A percentile compares a stretch with the other conserved stretches of the same genome.
These are phyloP conservation scores for Oceanodroma leucorhoa DNA, from an alignment of 2,797 vertebrate species.

Conservation along the genomic window DNA sequence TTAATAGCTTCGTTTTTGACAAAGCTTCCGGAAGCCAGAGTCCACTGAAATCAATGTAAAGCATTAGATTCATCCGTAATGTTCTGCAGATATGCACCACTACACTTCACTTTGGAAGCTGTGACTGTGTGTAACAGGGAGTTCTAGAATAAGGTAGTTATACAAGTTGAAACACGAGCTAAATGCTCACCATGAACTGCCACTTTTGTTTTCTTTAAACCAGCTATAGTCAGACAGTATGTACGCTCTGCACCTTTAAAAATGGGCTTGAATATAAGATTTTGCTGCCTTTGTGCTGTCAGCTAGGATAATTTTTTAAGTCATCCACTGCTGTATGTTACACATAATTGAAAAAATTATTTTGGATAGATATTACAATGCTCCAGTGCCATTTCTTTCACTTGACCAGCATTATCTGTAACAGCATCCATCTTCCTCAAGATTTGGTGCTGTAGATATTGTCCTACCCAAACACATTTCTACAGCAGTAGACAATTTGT, in stretches of 20 bases:
- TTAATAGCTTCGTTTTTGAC: neutral
- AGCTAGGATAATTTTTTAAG: slow-evolving; percentile 7
- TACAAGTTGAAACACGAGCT: neutral
- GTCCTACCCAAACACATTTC: neutral
- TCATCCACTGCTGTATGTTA: neutral
- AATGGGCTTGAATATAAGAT: neutral
- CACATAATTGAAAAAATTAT: slow-evolving; percentile 48
- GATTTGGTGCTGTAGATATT: neutral
- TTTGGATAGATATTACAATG: slow-evolving; percentile 35
- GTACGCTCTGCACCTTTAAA: neutral
- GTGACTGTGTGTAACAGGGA: neutral
- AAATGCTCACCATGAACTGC: neutral
- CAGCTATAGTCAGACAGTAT: neutral
- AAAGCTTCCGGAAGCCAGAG: neutral
- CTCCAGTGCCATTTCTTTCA: slow-evolving; percentile 49
- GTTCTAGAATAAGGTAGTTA: neutral
- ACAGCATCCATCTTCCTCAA: neutral
- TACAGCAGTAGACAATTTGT: neutral
- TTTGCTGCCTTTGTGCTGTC: slow-evolving; percentile 22
- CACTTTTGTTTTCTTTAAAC: neutral
- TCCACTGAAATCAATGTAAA: neutral
- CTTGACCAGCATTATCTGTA: slow-evolving; percentile 33
- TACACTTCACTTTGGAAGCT: neutral
- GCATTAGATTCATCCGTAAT: neutral
- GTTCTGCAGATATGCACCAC: neutral